A percentile compares a stretch with the other conserved stretches of the same genome.
These are phyloP conservation scores for Gastracanthus pulcherrimus DNA, from an alignment of 2,888 invertebrate species.

Conservation along the genomic window DNA sequence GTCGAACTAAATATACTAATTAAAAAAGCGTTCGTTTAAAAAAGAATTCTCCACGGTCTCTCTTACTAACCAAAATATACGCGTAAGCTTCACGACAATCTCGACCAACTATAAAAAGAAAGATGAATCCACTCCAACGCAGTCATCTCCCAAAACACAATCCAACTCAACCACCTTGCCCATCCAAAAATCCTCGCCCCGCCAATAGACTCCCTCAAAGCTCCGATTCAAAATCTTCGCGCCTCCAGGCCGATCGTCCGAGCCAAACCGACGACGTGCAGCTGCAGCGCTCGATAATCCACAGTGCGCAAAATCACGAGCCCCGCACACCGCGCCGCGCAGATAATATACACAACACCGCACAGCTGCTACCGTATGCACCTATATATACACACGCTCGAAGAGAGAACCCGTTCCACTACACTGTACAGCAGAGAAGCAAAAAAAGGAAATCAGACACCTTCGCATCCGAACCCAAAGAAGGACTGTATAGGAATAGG, in stretches of 20 bases:
- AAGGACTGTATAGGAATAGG: background rate
- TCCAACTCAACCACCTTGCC: background rate
- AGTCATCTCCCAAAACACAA: too few species aligned
- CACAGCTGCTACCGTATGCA: background rate
- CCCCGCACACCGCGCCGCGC: background rate
- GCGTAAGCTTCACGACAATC: too few species aligned
- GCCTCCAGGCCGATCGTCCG: background rate
- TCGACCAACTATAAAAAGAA: too few species aligned
- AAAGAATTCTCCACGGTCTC: too few species aligned
- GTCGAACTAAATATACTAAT: too few species aligned
- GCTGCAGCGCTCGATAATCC: background rate
- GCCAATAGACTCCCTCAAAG: too few species aligned
- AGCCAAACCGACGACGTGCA: background rate
- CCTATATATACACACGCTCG: too few species aligned
- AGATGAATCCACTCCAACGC: too few species aligned
- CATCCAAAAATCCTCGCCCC: background rate
- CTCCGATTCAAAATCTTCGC: constrained; percentile 48
- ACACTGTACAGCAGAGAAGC: background rate
- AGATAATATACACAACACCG: background rate
- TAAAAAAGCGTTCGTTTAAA: too few species aligned
- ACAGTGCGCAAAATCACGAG: background rate
- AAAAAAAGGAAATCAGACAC: too few species aligned
- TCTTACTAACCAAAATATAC: too few species aligned
- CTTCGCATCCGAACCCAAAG: background rate
- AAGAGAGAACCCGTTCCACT: background rate